These are phyloP conservation scores for Martes martes DNA, from an alignment of 2,113 vertebrate species.

Conservation along the genomic window DNA sequence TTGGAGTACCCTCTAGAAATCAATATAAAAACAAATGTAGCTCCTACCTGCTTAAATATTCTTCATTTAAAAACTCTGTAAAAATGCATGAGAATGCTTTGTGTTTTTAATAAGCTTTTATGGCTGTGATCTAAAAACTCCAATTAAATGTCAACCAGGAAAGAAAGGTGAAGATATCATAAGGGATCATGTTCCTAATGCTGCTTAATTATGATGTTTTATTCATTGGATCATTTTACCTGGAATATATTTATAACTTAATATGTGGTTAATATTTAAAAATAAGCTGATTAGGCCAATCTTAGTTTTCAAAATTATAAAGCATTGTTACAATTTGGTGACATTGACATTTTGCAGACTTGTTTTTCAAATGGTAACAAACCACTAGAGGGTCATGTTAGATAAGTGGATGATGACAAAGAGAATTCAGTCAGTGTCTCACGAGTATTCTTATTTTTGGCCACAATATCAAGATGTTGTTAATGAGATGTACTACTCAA, in stretches of 20 bases:
- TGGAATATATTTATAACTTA: not conserved
- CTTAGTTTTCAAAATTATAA: not conserved
- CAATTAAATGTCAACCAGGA: not conserved
- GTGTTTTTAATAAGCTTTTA: not conserved
- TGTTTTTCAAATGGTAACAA: not conserved
- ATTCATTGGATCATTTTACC: not conserved
- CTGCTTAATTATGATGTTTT: not conserved
- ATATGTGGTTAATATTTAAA: not conserved
- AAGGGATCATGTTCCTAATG: not conserved
- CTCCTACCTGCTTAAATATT: not conserved
- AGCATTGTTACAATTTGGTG: not conserved
- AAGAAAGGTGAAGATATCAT: not conserved
- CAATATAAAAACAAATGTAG: not conserved
- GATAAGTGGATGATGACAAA: not conserved
- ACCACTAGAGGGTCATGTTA: not conserved
- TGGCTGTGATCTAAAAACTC: not conserved
- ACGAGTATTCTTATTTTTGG: constrained; percentile 44
- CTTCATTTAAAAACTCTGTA: not conserved
- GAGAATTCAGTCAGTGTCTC: not conserved
- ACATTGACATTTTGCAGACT: not conserved
- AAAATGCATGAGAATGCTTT: not conserved
- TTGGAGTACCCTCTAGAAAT: not conserved
- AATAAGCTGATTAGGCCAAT: not conserved
- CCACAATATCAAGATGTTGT: constrained; percentile 13
- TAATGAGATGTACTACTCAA: constrained; percentile 50